These are phyloP conservation scores for Oenanthe melanoleuca DNA, from an alignment of 2,113 vertebrate species.

Conservation along the genomic window DNA sequence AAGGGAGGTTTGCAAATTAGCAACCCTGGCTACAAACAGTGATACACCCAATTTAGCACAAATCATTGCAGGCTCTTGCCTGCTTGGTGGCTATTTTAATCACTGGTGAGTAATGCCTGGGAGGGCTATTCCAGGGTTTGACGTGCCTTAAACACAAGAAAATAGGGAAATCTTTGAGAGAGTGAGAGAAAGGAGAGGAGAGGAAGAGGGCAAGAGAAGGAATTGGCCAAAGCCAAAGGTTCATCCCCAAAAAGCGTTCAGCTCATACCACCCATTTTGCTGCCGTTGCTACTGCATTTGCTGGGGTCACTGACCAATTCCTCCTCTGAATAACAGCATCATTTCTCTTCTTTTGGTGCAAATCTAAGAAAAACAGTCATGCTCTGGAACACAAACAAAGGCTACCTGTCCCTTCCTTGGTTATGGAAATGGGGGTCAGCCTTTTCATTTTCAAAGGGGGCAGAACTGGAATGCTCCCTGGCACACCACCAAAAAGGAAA, in stretches of 20 bases:
- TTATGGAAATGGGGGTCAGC: constrained; percentile 67
- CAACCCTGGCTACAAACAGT: constrained; percentile 53
- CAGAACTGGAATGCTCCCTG: constrained; percentile 61
- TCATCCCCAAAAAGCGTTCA: neutral
- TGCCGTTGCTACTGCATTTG: neutral
- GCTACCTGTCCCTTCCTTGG: constrained; percentile 58
- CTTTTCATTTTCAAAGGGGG: constrained; percentile 44
- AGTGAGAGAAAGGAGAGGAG: neutral
- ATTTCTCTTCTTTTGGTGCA: constrained; percentile 30
- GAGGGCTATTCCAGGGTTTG: constrained; percentile 68
- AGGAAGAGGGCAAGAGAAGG: constrained; percentile 8
- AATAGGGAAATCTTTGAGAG: constrained; percentile 36
- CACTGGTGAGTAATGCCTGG: constrained; percentile 62
- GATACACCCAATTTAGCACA: constrained; percentile 62
- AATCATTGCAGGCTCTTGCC: constrained; percentile 53
- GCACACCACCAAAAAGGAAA: constrained; percentile 63
- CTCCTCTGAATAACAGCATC: constrained; percentile 36
- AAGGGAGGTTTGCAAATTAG: constrained; percentile 58
- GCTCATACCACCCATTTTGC: neutral
- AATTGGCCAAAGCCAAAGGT: constrained; percentile 15
- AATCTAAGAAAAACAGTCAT: constrained; percentile 58
- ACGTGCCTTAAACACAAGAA: constrained; percentile 39
- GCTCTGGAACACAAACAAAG: constrained; percentile 58
- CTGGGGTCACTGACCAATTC: constrained; percentile 44
- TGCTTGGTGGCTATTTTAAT: constrained; percentile 66